phyloP scores from a whole-genome alignment of 2,888 invertebrate species.

The Scaptomyza caliginosa region DNA sequence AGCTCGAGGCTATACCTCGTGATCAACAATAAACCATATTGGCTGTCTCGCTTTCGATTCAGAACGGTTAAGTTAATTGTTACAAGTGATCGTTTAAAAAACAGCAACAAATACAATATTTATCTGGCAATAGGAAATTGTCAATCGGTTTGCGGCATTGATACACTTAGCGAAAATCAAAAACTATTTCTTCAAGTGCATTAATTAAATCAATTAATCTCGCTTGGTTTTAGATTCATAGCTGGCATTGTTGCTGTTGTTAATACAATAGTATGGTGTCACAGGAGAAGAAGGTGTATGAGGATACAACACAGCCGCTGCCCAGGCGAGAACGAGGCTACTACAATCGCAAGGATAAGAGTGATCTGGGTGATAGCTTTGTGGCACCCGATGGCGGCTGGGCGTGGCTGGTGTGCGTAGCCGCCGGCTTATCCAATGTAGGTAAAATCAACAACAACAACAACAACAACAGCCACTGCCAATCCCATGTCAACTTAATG shows the following conservation, averaged over 20 bases:
- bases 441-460: constrained; percentile 80
- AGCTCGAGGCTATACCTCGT: background rate
- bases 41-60: background rate
- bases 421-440: constrained; percentile 90
- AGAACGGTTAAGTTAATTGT: constrained; percentile 16
- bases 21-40: background rate
- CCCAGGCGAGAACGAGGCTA: constrained; percentile 35
- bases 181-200: constrained; percentile 4
- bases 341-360: constrained; percentile 76
- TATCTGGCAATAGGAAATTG: constrained; percentile 36
- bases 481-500: background rate
- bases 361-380: constrained; percentile 85
- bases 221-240: background rate
- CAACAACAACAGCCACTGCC: background rate
- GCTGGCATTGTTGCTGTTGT: background rate
- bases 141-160: constrained; percentile 2
- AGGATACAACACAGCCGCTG: constrained; percentile 75
- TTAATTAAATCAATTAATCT: too few species aligned
- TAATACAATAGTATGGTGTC: constrained; percentile 8
- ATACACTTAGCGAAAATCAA: background rate
- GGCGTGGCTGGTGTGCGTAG: constrained; percentile 89
- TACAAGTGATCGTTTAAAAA: constrained; percentile 19
- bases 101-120: background rate
- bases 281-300: constrained; percentile 64
- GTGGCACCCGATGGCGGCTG: constrained; percentile 91